Evolutionary conservation across 2,888 invertebrate species (phyloP).

Genomic region (Gisinianus flammeolus): DNA sequence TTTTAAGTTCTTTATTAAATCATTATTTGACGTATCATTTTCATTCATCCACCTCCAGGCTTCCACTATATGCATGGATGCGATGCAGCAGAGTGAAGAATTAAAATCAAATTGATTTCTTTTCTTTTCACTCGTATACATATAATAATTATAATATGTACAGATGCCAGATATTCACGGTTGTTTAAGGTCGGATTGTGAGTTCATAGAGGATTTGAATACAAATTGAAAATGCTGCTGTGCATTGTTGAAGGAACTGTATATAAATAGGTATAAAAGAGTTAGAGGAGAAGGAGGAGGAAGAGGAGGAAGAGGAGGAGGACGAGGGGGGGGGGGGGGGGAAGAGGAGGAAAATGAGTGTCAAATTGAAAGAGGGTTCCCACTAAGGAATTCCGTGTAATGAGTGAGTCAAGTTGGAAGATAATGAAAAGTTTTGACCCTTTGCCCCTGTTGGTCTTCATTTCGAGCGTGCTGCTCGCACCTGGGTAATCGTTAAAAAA

Average conservation of each 20-base stretch:
- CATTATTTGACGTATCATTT: no score
- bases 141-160: no score
- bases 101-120: no score
- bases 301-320: constrained; percentile 25
- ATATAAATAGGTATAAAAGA: constrained; percentile 19
- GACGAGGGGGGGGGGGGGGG: background rate
- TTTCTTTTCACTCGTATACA: no score
- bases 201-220: background rate
- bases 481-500: constrained; percentile 58
- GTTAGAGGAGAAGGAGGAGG: background rate
- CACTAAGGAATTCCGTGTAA: constrained; percentile 8
- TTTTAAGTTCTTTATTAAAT: no score
- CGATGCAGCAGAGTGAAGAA: no score
- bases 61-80: no score
- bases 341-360: constrained; percentile 34
- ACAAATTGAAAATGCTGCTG: background rate
- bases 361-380: constrained; percentile 33
- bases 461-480: constrained; percentile 56
- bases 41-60: no score
- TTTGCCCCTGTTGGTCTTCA: constrained; percentile 54
- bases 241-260: background rate
- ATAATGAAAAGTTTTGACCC: constrained; percentile 56
- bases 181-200: no score
- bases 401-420: constrained; percentile 43
- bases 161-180: no score